These are phyloP conservation scores for Cantharis lateralis DNA, from an alignment of 2,888 invertebrate species.

Conservation along the genomic window DNA sequence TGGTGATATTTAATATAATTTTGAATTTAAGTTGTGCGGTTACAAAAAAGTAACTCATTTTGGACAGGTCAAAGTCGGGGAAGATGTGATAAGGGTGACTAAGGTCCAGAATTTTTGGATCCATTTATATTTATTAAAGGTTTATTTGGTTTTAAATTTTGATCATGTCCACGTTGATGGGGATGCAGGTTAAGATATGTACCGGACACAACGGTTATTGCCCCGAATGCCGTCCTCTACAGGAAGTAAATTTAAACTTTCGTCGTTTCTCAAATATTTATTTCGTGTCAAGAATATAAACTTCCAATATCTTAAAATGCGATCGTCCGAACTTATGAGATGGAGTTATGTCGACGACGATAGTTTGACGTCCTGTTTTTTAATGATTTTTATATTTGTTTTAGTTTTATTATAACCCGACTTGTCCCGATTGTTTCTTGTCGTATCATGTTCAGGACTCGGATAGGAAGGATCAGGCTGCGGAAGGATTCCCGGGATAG, in stretches of 20 bases:
- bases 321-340: neutral
- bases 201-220: constrained; percentile 40
- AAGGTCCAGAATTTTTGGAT: neutral
- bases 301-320: neutral
- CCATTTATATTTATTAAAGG: neutral
- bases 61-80: neutral
- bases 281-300: constrained; percentile 20
- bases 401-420: constrained; percentile 19
- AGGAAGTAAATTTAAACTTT: constrained; percentile 34
- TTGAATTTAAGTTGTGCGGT: neutral
- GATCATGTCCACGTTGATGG: constrained; percentile 17
- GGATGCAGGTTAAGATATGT: constrained; percentile 29
- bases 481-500: constrained; percentile 53
- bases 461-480: constrained; percentile 46
- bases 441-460: constrained; percentile 35
- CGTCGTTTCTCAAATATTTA: constrained; percentile 13
- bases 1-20: neutral
- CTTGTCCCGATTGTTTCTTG: constrained; percentile 33
- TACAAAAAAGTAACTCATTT: neutral
- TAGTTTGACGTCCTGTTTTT: neutral
- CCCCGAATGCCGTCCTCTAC: constrained; percentile 32
- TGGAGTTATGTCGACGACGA: neutral
- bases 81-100: neutral
- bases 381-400: constrained; percentile 6
- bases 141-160: neutral